Evolutionary conservation across 2,113 vertebrate genomes (phyloP).

Genomic region (Danio rerio): DNA sequence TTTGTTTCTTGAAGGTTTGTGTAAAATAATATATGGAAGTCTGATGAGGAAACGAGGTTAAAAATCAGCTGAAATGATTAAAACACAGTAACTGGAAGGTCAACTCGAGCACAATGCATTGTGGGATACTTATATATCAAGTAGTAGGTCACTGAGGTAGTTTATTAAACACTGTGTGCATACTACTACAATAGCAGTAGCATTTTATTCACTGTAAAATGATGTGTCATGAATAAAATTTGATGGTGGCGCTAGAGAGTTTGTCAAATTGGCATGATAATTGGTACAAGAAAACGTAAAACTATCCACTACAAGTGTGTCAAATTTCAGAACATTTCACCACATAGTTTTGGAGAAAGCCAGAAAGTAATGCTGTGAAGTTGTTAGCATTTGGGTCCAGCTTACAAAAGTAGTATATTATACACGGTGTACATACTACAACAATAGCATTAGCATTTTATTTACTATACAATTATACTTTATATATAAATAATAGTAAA

Average conservation of each 20-base stretch:
- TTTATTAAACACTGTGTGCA: background rate
- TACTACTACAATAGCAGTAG: background rate
- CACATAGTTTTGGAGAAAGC: background rate
- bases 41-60: no score
- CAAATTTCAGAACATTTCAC: background rate
- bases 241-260: background rate
- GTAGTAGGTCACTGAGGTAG: background rate
- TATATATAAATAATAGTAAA: no score
- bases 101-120: background rate
- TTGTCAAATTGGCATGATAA: background rate
- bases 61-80: no score
- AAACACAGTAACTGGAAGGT: background rate
- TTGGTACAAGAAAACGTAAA: background rate
- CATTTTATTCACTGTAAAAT: background rate
- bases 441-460: no score
- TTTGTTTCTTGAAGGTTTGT: no score
- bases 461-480: no score
- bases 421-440: no score
- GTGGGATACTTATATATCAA: background rate
- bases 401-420: no score
- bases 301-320: background rate
- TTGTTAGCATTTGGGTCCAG: no score
- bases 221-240: background rate
- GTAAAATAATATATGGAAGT: no score
- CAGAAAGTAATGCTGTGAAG: background rate